These are phyloP conservation scores for Formica selysi DNA, from an alignment of 1,140 invertebrate species.

Conservation along the genomic window DNA sequence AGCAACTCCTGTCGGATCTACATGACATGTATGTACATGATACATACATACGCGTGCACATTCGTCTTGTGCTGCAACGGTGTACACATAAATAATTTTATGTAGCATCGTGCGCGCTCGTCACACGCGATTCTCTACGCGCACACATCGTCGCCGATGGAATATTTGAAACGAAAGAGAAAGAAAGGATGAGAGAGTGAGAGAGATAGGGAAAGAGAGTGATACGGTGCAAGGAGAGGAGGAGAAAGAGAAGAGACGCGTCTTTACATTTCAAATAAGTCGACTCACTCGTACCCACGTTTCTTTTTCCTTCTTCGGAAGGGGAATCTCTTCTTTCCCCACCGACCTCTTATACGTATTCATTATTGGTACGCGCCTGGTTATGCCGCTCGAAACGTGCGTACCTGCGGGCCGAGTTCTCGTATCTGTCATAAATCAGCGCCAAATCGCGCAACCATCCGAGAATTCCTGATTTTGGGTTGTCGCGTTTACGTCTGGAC, in stretches of 20 bases:
- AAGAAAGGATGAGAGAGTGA: slow-evolving; percentile 24
- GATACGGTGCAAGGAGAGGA: not conserved
- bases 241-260: slow-evolving; percentile 72
- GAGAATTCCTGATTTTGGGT: slow-evolving; percentile 72
- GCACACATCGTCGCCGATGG: slow-evolving; percentile 71
- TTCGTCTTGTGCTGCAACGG: slow-evolving; percentile 41
- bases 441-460: slow-evolving; percentile 75
- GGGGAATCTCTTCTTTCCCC: slow-evolving; percentile 65
- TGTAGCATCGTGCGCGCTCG: slow-evolving; percentile 80
- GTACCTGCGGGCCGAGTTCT: slow-evolving; percentile 77
- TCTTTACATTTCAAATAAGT: slow-evolving; percentile 86
- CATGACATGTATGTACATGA: slow-evolving; percentile 38
- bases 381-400: slow-evolving; percentile 78
- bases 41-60: not conserved
- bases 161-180: slow-evolving; percentile 72
- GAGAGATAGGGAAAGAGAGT: slow-evolving; percentile 9
- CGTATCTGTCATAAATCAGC: slow-evolving; percentile 85
- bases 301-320: slow-evolving; percentile 52
- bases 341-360: slow-evolving; percentile 82
- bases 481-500: slow-evolving; percentile 41
- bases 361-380: slow-evolving; percentile 83
- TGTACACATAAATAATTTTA: slow-evolving; percentile 82
- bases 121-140: slow-evolving; percentile 79
- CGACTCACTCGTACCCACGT: slow-evolving; percentile 73
- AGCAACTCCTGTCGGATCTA: slow-evolving; percentile 46